phyloP scores from a whole-genome alignment of 2,888 invertebrate species.

The Epinotia brunnichana region DNA sequence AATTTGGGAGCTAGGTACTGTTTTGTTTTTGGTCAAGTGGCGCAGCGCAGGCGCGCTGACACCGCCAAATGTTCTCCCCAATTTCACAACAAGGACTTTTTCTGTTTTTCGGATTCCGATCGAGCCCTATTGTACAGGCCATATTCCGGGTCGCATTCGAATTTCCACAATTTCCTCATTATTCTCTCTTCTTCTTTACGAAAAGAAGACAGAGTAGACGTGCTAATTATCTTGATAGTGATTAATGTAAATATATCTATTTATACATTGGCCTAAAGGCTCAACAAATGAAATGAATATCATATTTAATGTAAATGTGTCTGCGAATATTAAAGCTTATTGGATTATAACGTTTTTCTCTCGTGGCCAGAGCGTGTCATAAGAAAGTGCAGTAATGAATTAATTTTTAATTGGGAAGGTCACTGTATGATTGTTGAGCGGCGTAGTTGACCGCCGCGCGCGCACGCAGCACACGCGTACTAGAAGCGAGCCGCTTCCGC shows the following conservation, averaged over 20 bases:
- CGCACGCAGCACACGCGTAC: constrained; percentile 80
- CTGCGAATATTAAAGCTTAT: constrained; percentile 22
- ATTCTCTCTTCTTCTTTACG: constrained; percentile 33
- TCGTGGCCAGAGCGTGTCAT: constrained; percentile 54
- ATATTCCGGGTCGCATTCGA: not conserved
- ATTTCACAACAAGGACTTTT: not conserved
- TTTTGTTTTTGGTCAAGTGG: not conserved
- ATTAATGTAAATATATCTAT: not conserved
- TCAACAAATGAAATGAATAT: not conserved
- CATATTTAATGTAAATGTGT: constrained; percentile 19
- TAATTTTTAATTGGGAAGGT: constrained; percentile 82
- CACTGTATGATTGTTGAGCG: constrained; percentile 66
- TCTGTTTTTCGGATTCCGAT: not conserved
- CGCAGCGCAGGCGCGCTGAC: not conserved
- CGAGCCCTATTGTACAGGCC: not conserved
- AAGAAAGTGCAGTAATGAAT: constrained; percentile 83
- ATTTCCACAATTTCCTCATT: not conserved
- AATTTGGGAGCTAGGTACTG: not conserved
- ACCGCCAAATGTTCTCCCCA: not conserved
- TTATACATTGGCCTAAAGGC: not conserved
- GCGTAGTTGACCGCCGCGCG: constrained; percentile 76
- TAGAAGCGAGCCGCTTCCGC: constrained; percentile 78
- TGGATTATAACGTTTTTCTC: constrained; percentile 32
- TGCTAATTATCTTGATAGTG: not conserved
- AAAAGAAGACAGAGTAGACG: constrained; percentile 31